Evolutionary conservation across 23 tunicate species (phyloP), one percentile per base, ranked within the genome.

Genomic region (Styela clava): DNA sequence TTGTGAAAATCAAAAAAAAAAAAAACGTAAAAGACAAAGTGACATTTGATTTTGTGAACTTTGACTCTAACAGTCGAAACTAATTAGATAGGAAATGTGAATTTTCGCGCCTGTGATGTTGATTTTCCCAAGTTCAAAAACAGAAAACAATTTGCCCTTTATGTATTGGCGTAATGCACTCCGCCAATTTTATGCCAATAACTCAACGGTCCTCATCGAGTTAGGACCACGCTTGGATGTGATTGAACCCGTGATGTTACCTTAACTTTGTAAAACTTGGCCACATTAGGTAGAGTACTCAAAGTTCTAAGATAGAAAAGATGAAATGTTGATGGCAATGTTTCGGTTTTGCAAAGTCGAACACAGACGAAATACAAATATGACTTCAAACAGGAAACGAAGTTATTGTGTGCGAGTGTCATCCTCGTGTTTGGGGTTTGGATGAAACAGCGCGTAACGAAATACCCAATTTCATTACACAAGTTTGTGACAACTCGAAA

Each of bases 331-430:
- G 22, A 67, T 67, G 71, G 18, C 22, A 67, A 67, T 67, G 71
- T 67, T 67, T 25, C 71, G 31, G 71, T 67, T 67, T 27, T 67
- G 31, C 31, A 19, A 25, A 24, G 31, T 25, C 30, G 12, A 27
- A 27, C 32, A 21, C 32, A 25, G 71, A 67, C 71, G 71, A 67
- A 67, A 67, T 29, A 67, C 71, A 67, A 67, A 67, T 22, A 67
- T 16, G 24, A 67, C 32, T 67, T 67, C 2, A 29, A 1, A 67
- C 30, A 67, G 71, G 71, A 67, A 67, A 67, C 22, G 24, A 21
- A 67, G 71, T 18, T 67, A 29, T 29, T 29, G 71, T 25, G 31
- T 67, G 71, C 71, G 31, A 67, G 71, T 29, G 71, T 25, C 71
- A 25, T 67, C 31, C 71, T 0, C 21, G 71, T 67, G 71, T 67